Evolutionary conservation across 2,888 invertebrate genomes (phyloP).

Genomic region (Acrobasis repandana): DNA sequence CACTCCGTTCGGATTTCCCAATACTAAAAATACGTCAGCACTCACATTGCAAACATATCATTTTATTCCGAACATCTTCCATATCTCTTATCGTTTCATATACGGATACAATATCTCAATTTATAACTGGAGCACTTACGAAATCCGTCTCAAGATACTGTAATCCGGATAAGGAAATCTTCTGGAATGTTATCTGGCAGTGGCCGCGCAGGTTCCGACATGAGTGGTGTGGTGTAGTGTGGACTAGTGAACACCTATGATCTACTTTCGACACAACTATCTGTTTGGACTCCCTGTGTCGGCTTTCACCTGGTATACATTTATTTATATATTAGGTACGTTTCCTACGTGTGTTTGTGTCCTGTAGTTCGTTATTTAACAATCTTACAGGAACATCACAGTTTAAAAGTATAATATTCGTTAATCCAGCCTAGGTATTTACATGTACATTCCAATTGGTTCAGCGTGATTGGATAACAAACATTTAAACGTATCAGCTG

Average conservation of each 20-base stretch:
- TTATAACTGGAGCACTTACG: slow-evolving; percentile 15
- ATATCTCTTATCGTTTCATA: slow-evolving; percentile 14
- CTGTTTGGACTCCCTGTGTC: slow-evolving; percentile 50
- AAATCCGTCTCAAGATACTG: slow-evolving; percentile 6
- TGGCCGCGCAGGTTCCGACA: background rate
- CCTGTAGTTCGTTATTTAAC: too few species aligned
- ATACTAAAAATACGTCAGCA: background rate
- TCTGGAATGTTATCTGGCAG: slow-evolving; percentile 14
- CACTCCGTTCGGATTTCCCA: background rate
- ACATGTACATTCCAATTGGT: too few species aligned
- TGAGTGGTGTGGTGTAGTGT: background rate
- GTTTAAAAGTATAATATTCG: too few species aligned
- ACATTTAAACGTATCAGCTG: too few species aligned
- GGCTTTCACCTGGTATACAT: slow-evolving; percentile 51
- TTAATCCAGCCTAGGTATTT: too few species aligned
- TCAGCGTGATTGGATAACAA: too few species aligned
- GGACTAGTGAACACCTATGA: slow-evolving; percentile 33
- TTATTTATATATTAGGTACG: too few species aligned
- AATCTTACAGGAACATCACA: too few species aligned
- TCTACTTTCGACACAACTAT: slow-evolving; percentile 45
- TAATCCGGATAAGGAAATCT: background rate
- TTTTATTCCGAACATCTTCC: background rate
- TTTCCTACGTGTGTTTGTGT: too few species aligned
- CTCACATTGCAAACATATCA: background rate
- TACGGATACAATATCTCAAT: background rate